Evolutionary conservation across 2,113 vertebrate species (phyloP).

Genomic region (Anarhynchus alexandrinus): DNA sequence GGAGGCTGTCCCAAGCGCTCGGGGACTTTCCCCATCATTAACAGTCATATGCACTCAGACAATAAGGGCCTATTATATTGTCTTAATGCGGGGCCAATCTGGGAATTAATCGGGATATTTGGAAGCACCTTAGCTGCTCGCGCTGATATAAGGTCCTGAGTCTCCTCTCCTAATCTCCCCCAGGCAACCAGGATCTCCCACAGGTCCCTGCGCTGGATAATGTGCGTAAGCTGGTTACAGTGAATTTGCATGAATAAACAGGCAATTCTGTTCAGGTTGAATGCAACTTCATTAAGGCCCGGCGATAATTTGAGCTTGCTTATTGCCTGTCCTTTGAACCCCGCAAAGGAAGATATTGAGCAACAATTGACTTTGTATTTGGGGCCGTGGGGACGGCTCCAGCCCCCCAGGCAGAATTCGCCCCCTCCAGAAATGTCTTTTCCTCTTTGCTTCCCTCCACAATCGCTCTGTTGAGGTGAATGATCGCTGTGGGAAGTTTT

Average conservation of each 20-base stretch:
- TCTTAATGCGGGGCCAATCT: background rate
- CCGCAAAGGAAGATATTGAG: background rate
- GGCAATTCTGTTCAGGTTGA: background rate
- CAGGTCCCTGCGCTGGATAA: background rate
- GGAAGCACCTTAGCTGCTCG: background rate
- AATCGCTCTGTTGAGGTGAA: background rate
- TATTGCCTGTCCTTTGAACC: constrained; percentile 6
- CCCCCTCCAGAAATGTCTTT: background rate
- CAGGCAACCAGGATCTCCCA: background rate
- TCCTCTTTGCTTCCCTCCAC: background rate
- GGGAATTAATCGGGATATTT: constrained; percentile 2
- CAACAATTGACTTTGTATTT: background rate
- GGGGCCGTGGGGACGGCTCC: background rate
- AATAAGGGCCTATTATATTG: background rate
- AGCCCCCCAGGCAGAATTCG: background rate
- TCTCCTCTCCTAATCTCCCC: background rate
- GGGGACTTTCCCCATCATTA: background rate
- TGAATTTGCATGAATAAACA: constrained; percentile 12
- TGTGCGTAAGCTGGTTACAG: background rate
- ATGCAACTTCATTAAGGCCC: background rate
- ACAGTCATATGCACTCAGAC: background rate
- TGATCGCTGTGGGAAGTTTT: background rate
- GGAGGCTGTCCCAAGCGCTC: background rate
- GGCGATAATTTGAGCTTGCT: background rate
- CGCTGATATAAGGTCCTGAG: background rate